Base-by-base conservation (phyloP, 1,140 invertebrate genomes). In the Pogonomyrmex barbatus region DNA sequence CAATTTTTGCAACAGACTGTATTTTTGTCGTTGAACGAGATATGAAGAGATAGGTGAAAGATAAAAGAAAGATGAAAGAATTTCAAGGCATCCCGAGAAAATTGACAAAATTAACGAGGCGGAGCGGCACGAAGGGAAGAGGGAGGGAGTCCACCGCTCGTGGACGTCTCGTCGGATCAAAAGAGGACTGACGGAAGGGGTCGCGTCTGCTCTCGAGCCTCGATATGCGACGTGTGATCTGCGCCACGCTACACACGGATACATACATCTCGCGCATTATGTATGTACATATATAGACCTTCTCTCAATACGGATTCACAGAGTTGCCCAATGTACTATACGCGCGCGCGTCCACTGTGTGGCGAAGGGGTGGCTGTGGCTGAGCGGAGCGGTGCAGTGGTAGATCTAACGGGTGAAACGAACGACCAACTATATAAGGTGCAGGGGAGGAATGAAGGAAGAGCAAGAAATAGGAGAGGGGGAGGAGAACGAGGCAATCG, bases 151-250 rank as follows among this genome's bases (percentile, higher is more conserved):
- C 24, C 52, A 17, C 54, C 52, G 39, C 39, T 73, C 39, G 67
- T 36, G 60, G 47, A 6, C 10, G 56, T 75, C 42, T 73, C 42
- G 47, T 63, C 30, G 52, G 39, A 60, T 67, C 47, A 56, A 24
- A 14, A 56, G n/a, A 30, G n/a, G 30, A 5, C 45, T 24, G 62
- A 24, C 33, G 36, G 8, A 84, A 82, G 62, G 50, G 75, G 62
- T 54, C 68, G 76, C 73, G 67, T 58, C 63, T 58, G 75, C 42
- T 79, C 62, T 78, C 50, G 42, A 79, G 30, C 50, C 39, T 81
- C 78, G 75, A 88, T 86, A 75, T 50, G 87, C 67, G 85, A 89
- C 45, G 54, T 78, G 75, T 63, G 87, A 90, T 86, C 83, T 58
- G 58, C 60, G 36, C 56, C 14, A 60, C 39, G 17, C 52, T 1